phyloP scores from a whole-genome alignment of 2,113 vertebrate species.

The Heterocephalus glaber region DNA sequence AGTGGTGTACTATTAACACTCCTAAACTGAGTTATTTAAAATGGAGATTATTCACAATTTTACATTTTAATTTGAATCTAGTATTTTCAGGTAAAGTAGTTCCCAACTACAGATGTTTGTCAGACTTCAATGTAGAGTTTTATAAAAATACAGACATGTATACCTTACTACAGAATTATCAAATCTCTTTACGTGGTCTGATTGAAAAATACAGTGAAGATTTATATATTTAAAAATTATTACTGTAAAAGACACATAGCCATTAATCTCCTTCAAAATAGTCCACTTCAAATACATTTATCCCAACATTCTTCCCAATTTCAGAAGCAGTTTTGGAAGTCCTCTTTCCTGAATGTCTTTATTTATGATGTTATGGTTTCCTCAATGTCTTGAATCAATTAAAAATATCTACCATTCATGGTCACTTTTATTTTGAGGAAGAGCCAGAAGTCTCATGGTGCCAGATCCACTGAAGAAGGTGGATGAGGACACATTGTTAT shows the following conservation, averaged over 20 bases:
- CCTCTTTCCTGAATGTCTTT: background rate
- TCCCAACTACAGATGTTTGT: background rate
- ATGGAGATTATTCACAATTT: background rate
- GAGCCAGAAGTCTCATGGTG: background rate
- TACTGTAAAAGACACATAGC: background rate
- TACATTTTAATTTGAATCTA: constrained; percentile 10
- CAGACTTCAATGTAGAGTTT: background rate
- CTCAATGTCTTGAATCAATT: background rate
- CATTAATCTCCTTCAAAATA: background rate
- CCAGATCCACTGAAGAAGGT: background rate
- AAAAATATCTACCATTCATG: background rate
- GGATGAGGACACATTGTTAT: background rate
- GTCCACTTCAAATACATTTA: background rate
- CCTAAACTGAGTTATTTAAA: background rate
- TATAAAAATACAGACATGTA: background rate
- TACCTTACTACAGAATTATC: background rate
- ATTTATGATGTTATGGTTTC: background rate
- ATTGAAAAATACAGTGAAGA: background rate
- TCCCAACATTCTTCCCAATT: background rate
- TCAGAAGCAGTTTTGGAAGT: background rate
- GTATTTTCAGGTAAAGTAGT: background rate
- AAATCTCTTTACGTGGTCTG: background rate
- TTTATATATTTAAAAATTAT: background rate
- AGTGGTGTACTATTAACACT: background rate
- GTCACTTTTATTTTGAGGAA: background rate